Percentiles rank a stretch among this genome's conserved stretches.
These are phyloP conservation scores for Melitaea cinxia DNA, from an alignment of 1,140 invertebrate genomes.

Conservation along the genomic window DNA sequence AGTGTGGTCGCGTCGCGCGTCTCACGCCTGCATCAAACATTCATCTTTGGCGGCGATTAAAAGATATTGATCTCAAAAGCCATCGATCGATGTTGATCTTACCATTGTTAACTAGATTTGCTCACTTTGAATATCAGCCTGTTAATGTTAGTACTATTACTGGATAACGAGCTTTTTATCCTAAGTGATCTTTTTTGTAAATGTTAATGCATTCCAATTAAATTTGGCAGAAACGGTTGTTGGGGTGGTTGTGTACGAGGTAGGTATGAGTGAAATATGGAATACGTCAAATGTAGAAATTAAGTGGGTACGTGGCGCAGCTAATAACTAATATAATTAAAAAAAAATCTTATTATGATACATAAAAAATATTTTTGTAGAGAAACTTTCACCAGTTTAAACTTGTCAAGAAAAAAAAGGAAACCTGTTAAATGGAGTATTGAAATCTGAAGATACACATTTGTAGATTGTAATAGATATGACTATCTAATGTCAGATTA, in stretches of 20 bases:
- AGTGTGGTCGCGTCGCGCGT: slow-evolving; percentile 31
- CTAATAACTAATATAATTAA: too few relatives aligned
- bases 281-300: too few relatives aligned
- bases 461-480: slow-evolving; percentile 20
- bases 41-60: slow-evolving; percentile 56
- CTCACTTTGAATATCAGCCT: slow-evolving; percentile 1
- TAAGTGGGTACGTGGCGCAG: too few relatives aligned
- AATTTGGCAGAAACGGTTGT: background rate
- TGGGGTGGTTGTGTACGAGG: background rate
- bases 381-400: slow-evolving; percentile 1
- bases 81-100: slow-evolving; percentile 47
- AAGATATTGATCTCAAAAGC: slow-evolving; percentile 47
- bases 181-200: background rate
- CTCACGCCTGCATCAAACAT: slow-evolving; percentile 48
- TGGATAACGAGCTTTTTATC: background rate
- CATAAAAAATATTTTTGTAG: too few relatives aligned
- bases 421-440: slow-evolving; percentile 1
- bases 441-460: slow-evolving; percentile 14
- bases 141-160: slow-evolving; percentile 4
- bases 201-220: background rate
- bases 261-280: background rate
- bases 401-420: background rate
- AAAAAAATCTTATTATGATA: too few relatives aligned
- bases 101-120: slow-evolving; percentile 52
- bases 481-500: slow-evolving; percentile 24